phyloP scores from a whole-genome alignment of 2,888 invertebrate species.

The Prosopocoilus inquinatus region DNA sequence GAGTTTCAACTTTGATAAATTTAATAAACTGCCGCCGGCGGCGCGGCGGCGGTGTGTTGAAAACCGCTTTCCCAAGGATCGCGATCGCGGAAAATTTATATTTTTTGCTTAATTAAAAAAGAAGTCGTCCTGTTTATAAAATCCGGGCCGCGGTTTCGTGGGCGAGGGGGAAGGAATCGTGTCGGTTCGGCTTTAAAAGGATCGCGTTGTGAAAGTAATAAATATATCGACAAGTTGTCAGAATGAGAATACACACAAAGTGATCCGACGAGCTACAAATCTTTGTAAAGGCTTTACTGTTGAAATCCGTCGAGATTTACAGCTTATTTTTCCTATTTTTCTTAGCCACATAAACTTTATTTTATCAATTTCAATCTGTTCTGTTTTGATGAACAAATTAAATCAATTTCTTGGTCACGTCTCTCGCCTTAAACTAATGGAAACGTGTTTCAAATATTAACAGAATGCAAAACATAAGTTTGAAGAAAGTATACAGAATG shows the following conservation, averaged over 20 bases:
- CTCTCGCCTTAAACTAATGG: too few species aligned
- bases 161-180: too few species aligned
- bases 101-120: too few species aligned
- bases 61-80: background rate
- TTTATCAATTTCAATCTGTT: too few species aligned
- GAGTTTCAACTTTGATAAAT: background rate
- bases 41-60: background rate
- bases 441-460: too few species aligned
- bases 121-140: too few species aligned
- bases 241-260: conserved; percentile 23
- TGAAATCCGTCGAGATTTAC: conserved; percentile 26
- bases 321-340: conserved; percentile 20
- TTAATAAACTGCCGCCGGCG: background rate
- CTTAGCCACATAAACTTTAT: conserved; percentile 9
- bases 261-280: conserved; percentile 18
- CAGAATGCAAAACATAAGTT: too few species aligned
- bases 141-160: too few species aligned
- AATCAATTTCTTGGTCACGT: too few species aligned
- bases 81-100: background rate
- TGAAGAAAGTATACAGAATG: too few species aligned
- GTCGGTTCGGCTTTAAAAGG: too few species aligned
- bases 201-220: conserved; percentile 3
- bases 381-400: too few species aligned
- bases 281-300: conserved; percentile 23
- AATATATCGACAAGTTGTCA: conserved; percentile 25